Base-by-base conservation (phyloP, 2,797 vertebrate species). In the Syngnathus acus region DNA sequence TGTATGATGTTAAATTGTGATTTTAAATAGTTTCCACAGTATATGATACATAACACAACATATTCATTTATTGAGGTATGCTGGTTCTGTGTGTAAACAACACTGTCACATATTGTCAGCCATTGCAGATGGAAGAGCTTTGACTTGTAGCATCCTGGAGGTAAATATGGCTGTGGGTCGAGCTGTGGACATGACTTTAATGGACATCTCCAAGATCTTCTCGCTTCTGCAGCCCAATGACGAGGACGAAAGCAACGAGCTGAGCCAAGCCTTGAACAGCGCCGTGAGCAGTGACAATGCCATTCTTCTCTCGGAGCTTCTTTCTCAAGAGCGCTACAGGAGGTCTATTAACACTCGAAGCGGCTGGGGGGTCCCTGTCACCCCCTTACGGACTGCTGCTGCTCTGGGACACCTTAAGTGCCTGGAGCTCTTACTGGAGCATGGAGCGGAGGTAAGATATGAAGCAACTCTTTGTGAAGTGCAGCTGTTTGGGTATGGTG, bases 131-230 rank as follows among this genome's bases (percentile, higher is more conserved):
- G 88, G 78, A 77, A 0, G 38, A 21, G 23, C 68, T 80, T 23
- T 82, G 81, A 85, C 70, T 55, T 32, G 19, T 72, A 69, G 72
- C 68, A 13, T 69, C 78, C 69, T 68, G 65, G 75, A 81, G 67
- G 85, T 88, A 87, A 65, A 59, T 87, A 86, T 80, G 66, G 74
- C 84, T 72, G 72, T 77, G 70, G 74, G 84, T 72, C 83, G 71
- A 64, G 78, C 83, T 67, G 72, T 67, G 75, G 87, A 86, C 78
- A 96, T 93, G 94, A 95, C 91, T 83, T 85, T 97, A 72, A 95
- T 99, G 94, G 95, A 98, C 79, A 93, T 99, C 78, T 93, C 90
- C 9, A 97, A 96, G 90, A 94, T 96, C 71, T 95, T 98, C 87
- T 95, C 95, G 72, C 90, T 98, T 88, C 90, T 98, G 73, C 94